Evolutionary conservation across 2,888 invertebrate species (phyloP), one percentile per base, ranked within the genome.

Genomic region (Eupeodes luniger): DNA sequence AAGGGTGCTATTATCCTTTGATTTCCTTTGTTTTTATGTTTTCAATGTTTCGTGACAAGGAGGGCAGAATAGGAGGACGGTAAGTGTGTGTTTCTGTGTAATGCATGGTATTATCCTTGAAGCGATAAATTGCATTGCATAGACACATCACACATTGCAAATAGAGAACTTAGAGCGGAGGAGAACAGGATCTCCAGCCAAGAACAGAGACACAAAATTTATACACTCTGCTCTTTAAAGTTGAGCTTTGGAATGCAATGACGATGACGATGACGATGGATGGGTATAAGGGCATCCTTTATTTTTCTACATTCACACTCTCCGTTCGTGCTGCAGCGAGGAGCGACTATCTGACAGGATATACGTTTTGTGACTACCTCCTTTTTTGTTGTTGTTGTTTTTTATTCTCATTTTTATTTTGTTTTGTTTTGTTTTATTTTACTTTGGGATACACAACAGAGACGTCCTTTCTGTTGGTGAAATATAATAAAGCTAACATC

Each of bases 401-500:
- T 27, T 16, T 66, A 34, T 47, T 19, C 27, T 27, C 27, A 27
- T 27, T 27, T 27, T 27, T 27, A 27, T 27, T 27, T 16, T 4
- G 14, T 16, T 53, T 7, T 55, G 4, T 14, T 34, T 72, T 47
- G 9, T 72, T 62, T 49, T 64, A 16, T 76, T 36, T 53, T 59
- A 34, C 59, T 16, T 40, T 57, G 59, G 12, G 36, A 59, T 6
- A 51, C 55, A 19, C 44, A 55, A 53, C 81, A 81, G 16, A 75
- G 67, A 57, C 80, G 62, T 81, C 59, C 36, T 61, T 27, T 27
- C 82, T 86, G 75, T 86, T 87, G 79, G 84, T 78, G 78, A 84
- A 88, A 84, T 77, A 88, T 81, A 88, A 88, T 81, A 88, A 88
- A 88, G 88, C 88, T 88, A 88, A 84, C 88, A 88, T 88, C 81